Base-by-base conservation (phyloP, 2,888 invertebrate species). In the Heliconius hortense region DNA sequence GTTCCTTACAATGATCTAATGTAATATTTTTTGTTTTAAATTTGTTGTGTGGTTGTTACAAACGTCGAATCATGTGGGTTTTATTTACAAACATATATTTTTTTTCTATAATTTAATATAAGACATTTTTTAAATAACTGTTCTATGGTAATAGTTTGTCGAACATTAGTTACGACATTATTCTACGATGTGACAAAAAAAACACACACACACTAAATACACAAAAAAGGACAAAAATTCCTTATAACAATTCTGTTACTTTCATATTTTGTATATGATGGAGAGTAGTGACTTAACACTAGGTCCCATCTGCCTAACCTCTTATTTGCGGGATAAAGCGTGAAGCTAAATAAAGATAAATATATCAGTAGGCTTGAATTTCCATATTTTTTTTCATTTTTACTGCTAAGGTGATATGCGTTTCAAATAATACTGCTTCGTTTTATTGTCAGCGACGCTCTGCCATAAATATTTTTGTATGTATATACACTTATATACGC, bases 371-470 rank as follows among this genome's bases (percentile, higher is more conserved):
- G 15, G 15, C 11, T 64, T 39, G 0, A 59, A 48, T 48, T 48
- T 5, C 5, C 15, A 15, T 15, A 5, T 59, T 64, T 64, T 64
- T 63, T 63, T 63, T 4, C 8, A 63, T 64, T 35, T 64, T 39
- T 66, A 66, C 70, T 73, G 73, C 76, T 70, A 71, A 73, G 71
- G 74, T 67, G 60, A 71, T 39, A n/a, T 26, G 67, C 60, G 60
- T 68, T 43, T 66, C 24, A 77, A 79, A 77, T 79, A 80, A 81
- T 79, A 81, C 80, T 80, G 80, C 78, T 74, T 77, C 69, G 69
- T 71, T 77, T 80, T 80, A 82, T 81, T 81, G 81, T 81, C 81
- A 82, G 80, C 81, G 77, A 80, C 79, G 76, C 39, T 66, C 66
- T 66, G 66, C 66, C 39, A 66, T 26, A 64, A 59, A 26, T 59